phyloP scores from a whole-genome alignment of 2,888 invertebrate species.

The Melieria omissa region DNA sequence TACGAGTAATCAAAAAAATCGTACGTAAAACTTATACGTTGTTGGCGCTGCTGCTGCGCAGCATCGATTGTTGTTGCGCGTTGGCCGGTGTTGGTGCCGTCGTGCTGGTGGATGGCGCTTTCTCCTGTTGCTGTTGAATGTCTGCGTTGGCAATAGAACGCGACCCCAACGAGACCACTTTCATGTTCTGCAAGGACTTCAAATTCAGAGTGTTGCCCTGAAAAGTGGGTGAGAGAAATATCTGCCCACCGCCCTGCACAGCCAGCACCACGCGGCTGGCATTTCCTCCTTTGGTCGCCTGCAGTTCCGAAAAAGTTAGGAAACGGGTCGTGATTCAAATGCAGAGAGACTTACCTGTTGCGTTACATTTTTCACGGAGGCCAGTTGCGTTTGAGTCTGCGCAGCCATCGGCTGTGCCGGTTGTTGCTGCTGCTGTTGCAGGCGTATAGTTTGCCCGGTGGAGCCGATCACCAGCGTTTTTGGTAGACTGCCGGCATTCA shows the following conservation, averaged over 20 bases:
- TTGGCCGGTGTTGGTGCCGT: no score
- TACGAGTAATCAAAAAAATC: no score
- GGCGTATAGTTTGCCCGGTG: conserved; percentile 60
- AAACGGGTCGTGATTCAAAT: no score
- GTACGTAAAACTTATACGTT: no score
- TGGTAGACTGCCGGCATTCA: conserved; percentile 45
- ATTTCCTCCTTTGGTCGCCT: conserved; percentile 52
- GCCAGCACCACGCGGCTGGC: conserved; percentile 69
- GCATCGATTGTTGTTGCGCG: no score
- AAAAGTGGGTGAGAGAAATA: conserved; percentile 72
- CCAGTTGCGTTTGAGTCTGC: conserved; percentile 30
- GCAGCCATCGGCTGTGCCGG: conserved; percentile 27
- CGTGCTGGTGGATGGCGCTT: not conserved
- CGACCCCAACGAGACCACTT: conserved; percentile 71
- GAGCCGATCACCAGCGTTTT: conserved; percentile 61
- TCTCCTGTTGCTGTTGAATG: conserved; percentile 4
- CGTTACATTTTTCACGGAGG: conserved; percentile 42
- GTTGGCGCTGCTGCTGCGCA: no score
- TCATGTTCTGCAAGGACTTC: conserved; percentile 73
- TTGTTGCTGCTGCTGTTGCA: conserved; percentile 44
- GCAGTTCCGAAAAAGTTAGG: not conserved
- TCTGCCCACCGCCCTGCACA: conserved; percentile 71
- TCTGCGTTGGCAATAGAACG: conserved; percentile 53
- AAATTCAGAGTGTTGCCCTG: conserved; percentile 73
- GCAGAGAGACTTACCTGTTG: conserved; percentile 25